Base-by-base conservation (phyloP, 2,888 invertebrate species). In the Augiades crinisus region DNA sequence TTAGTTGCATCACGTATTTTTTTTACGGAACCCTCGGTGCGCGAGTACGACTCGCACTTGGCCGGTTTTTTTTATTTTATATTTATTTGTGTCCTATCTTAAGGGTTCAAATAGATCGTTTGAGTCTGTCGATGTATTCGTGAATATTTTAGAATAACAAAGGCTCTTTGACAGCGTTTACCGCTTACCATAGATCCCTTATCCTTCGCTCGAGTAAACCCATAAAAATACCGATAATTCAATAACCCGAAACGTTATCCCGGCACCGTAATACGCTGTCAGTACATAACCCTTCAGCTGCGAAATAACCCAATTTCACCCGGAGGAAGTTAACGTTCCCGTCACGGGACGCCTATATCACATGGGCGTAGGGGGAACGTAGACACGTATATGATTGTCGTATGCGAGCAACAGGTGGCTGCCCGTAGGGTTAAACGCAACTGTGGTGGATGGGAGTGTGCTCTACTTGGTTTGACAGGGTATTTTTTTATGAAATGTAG, bases 381-480 rank as follows among this genome's bases (percentile, higher is more conserved):
- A 66, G 68, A 64, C 57, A 57, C 64, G 68, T 72, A 68, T 70
- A 70, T 72, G 70, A 60, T 65, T 81, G 83, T 85, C 84, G 85
- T 86, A 74, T 84, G 79, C 67, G 63, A 61, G 75, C 86, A 88
- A 88, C 88, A 88, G 85, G 88, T 89, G 85, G 83, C 66, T 57
- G 81, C 83, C 87, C 85, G 86, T 87, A 86, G 87, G 88, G 88
- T 88, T 88, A 88, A 86, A 72, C 76, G 77, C 65, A 64, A 60
- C 58, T 58, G 64, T 57, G 61, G 61, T 53, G 68, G 36, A 55
- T 7, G 53, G 58, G 22, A 59, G 52, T 59, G 44, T 75, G 74
- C 87, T 88, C 81, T 76, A 72, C 66, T 56, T 47, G 10, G 10
- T 53, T 54, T 51, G n/a, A n/a, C n/a, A n/a, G n/a, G n/a, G n/a